Evolutionary conservation across 2,113 vertebrate species (phyloP), one percentile per base, ranked within the genome.

Genomic region (Sitta europaea): DNA sequence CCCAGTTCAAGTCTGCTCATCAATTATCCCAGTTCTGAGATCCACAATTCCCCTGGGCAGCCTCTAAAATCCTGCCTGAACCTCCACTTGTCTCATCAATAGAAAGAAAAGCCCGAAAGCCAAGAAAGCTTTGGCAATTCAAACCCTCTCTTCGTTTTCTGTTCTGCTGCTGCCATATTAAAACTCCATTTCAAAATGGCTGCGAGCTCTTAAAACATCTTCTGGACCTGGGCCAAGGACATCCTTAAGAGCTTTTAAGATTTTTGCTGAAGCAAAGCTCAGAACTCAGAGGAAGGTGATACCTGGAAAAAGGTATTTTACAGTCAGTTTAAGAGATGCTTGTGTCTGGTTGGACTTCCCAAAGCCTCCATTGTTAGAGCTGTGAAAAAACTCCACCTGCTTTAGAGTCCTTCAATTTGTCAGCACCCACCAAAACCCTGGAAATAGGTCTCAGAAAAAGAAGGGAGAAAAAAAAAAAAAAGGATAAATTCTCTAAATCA

Each of bases 11-110:
- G 24, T 3, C 73, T 12, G 28, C 62, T 29, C 78, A 36, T 12
- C 0, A 5, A 58, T 24, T 5, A 11, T 0, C 0, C 1, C 0
- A 3, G 14, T 35, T 53, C 86, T 7, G 3, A 35, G 24, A 35
- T 5, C 45, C 2, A 6, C 74, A 38, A 6, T 3, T 72, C 78
- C 51, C 53, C 24, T 2, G 36, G 0, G 31, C 0, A 10, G 2
- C 81, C 27, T 0, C 1, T 0, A 29, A 90, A 85, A 31, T 1
- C 81, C 50, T 0, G 9, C 70, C 38, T 3, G 57, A 65, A 57
- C 12, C 67, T 70, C 78, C 1, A 2, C 82, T n/a, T 1, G 28
- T 22, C 54, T 58, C 3, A 6, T 24, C 63, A 40, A 51, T 0
- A 70, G 74, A 42, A 57, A 72, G 82, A 48, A 51, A 33, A 82